Conservation (phyloP, 2,113 vertebrate genomes). For the Thamnophis sirtalis region DNA sequence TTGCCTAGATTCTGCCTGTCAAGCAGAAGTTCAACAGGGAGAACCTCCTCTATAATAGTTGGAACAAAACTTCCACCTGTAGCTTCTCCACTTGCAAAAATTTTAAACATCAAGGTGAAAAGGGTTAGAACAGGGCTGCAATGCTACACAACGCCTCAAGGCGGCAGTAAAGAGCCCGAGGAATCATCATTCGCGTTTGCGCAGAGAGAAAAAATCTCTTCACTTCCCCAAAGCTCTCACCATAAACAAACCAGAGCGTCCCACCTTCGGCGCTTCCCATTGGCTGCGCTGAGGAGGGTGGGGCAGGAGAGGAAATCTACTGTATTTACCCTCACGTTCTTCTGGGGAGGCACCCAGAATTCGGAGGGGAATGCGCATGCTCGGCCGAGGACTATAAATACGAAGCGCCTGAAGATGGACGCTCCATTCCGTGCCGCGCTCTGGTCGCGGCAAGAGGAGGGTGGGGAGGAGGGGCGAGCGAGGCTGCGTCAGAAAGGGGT, state of each 20-base stretch:
- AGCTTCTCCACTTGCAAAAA: not conserved
- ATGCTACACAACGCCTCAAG: not conserved
- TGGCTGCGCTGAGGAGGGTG: not conserved
- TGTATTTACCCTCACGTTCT: not conserved
- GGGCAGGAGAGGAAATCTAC: too few relatives aligned
- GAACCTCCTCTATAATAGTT: not conserved
- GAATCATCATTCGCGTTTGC: not conserved
- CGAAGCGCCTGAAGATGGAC: accelerated
- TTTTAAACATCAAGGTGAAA: not conserved
- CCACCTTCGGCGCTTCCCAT: not conserved
- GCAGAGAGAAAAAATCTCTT: not conserved
- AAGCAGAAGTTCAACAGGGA: not conserved
- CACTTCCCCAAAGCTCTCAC: not conserved
- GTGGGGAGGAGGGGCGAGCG: not conserved
- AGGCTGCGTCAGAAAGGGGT: not conserved
- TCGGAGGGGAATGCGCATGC: not conserved
- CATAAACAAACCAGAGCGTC: not conserved
- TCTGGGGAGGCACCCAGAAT: not conserved
- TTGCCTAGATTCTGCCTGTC: not conserved
- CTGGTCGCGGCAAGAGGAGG: accelerated
- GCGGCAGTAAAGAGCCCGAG: not conserved
- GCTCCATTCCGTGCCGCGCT: not conserved
- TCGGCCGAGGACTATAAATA: not conserved
- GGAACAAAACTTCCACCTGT: not conserved
- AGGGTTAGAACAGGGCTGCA: not conserved